Evolutionary conservation across 2,113 vertebrate genomes (phyloP), one percentile per base, ranked within the genome.

Genomic region (Lichenostomus cassidix): DNA sequence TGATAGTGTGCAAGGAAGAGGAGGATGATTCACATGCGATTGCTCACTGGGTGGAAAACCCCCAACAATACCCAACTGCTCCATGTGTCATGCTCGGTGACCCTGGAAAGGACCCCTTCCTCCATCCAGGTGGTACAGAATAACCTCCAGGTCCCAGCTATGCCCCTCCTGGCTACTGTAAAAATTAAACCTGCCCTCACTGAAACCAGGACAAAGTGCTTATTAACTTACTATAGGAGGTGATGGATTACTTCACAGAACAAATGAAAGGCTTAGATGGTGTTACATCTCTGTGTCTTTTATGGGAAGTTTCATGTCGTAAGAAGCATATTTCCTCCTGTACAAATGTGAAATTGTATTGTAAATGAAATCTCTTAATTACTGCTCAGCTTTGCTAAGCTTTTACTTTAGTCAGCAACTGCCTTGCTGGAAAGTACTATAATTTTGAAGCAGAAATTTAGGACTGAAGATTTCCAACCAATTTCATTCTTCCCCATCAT

Each of bases 361-460:
- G 89, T 93, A 94, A 92, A 93, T 92, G 79, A 93, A 86, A 78
- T 86, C 22, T 83, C 68, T 96, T 96, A 96, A 97, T 96, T 93
- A 90, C 88, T 69, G 90, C 63, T 91, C 63, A 76, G 68, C 52
- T 83, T 87, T 86, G 56, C 86, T 82, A 35, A 19, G 41, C 71
- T 41, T 77, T 53, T 25, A 52, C 49, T 58, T 71, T 69, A 42
- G 39, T 92, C 17, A 35, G 75, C 68, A 95, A 59, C 63, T 92
- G 49, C 53, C 87, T 93, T 85, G 62, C 87, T 88, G 70, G 92
- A 95, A 94, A 88, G 60, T 88, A 71, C 63, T 14, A 42, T 91
- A 62, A 41, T 91, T 94, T 73, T 89, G 82, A 82, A 87, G 64
- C 56, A 89, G 44, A 83, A 95, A 87, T 95, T 87, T 68, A 67